Evolutionary conservation across 2,113 vertebrate genomes (phyloP), one percentile per base, ranked within the genome.

Genomic region (Tyto alba): DNA sequence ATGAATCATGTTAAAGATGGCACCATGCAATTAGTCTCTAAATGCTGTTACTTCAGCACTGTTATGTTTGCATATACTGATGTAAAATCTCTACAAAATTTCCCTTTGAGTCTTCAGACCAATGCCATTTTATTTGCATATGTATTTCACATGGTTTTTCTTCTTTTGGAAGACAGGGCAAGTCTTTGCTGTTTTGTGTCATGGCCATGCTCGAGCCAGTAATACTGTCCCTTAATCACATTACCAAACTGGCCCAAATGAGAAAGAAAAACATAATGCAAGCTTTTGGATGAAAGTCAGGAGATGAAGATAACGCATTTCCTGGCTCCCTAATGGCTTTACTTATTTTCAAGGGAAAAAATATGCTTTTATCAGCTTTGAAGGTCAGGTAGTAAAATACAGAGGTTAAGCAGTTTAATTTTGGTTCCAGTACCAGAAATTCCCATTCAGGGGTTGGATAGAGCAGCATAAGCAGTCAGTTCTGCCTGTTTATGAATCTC

Each of bases 371-470:
- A 93, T 95, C 81, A 93, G 81, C 93, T 96, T 93, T 91, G 78
- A 79, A 93, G 93, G 88, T 91, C 81, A 69, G 57, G 53, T 66
- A 36, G 57, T 83, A 66, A 94, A 96, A 85, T 88, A n/a, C 29
- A 91, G 88, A 83, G 88, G 93, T 94, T 94, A 93, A 91, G 71
- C 74, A 95, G 88, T 96, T 93, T n/a, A 68, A 47, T 88, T 96
- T 85, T 91, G 93, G 81, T 88, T 64, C 38, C 48, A 62, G 77
- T 74, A 82, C 84, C 52, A 76, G 57, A 89, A 89, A 83, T 88
- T 85, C 53, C 77, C 2, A 0, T 50, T 90, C 9, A 32, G 1
- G 23, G 60, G 47, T 48, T 76, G 48, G 69, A 23, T 26, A 6
- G 17, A 62, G 45, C 64, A 84, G 43, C 23, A 55, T 16, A 66